phyloP scores from a whole-genome alignment of 2,888 invertebrate species.

The Hesperia comma region DNA sequence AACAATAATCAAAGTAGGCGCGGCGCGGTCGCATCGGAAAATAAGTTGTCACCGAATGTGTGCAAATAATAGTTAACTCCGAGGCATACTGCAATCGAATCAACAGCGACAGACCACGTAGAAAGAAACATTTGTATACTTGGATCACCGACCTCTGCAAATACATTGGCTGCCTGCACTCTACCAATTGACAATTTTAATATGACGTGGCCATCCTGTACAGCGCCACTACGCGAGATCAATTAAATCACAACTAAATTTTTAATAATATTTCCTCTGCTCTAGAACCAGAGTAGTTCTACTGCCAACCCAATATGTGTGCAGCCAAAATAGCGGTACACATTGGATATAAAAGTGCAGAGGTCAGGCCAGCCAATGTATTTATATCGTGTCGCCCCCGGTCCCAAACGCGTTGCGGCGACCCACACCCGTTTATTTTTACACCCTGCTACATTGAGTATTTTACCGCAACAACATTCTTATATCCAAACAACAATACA shows the following conservation, averaged over 20 bases:
- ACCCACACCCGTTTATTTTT: slow-evolving; percentile 61
- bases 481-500: slow-evolving; percentile 79
- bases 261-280: no score
- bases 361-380: no score
- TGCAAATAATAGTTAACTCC: no score
- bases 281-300: no score
- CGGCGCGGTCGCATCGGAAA: slow-evolving; percentile 2
- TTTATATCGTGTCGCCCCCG: not conserved
- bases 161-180: not conserved
- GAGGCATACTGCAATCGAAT: not conserved
- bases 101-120: slow-evolving; percentile 1
- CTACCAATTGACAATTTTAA: no score
- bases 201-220: no score
- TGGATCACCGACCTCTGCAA: slow-evolving; percentile 5
- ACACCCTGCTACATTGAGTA: slow-evolving; percentile 80
- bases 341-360: no score
- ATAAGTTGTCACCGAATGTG: not conserved
- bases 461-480: slow-evolving; percentile 80
- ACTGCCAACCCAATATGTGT: no score
- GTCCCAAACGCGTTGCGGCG: not conserved
- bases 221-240: no score
- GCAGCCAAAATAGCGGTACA: no score
- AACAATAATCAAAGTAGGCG: slow-evolving; percentile 13
- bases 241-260: no score
- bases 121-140: slow-evolving; percentile 15